phyloP scores from a whole-genome alignment of 2,797 vertebrate species.

The Cyclura pinguis region DNA sequence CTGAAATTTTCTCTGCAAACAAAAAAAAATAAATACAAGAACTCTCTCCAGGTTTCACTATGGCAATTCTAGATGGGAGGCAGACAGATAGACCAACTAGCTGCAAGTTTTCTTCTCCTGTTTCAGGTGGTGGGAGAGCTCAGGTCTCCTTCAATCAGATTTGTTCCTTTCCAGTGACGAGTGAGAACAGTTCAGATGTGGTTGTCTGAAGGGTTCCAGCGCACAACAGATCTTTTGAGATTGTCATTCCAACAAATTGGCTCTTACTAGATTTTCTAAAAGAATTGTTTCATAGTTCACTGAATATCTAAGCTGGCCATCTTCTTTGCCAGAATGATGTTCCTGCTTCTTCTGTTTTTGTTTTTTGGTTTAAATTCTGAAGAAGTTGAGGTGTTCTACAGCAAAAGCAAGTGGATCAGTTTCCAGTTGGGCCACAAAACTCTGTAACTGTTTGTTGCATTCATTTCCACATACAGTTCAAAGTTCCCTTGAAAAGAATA shows the following conservation, averaged over 20 bases:
- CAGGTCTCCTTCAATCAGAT: not conserved
- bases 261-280: not conserved
- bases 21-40: too few species aligned
- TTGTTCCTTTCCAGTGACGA: not conserved
- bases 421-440: not conserved
- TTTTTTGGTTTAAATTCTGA: not conserved
- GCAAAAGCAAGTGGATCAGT: not conserved
- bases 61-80: too few species aligned
- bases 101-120: too few species aligned
- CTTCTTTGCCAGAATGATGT: not conserved
- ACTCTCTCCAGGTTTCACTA: too few species aligned
- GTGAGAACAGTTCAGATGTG: not conserved
- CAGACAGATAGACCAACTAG: too few species aligned
- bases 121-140: too few species aligned
- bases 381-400: not conserved
- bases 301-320: not conserved
- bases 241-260: not conserved
- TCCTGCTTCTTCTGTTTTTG: not conserved
- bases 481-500: not conserved
- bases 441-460: not conserved
- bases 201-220: not conserved
- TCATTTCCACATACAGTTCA: not conserved
- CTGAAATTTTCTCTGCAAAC: too few species aligned
- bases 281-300: not conserved
- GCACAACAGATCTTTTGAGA: not conserved